Conservation (phyloP, 2,888 invertebrate genomes). For the Horisme vitalbata region DNA sequence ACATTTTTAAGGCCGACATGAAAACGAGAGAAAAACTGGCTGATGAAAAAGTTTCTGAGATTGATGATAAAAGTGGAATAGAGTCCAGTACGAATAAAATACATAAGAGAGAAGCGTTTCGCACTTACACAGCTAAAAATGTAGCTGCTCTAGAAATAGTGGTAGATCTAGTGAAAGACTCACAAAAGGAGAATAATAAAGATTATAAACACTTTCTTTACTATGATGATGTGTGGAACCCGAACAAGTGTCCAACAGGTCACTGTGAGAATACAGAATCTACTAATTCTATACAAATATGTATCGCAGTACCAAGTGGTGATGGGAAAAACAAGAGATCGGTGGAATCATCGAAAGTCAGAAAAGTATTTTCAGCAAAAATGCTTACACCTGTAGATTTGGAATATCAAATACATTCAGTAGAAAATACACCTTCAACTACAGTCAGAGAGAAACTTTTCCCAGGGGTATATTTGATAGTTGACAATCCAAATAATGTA, state of each 20-base stretch:
- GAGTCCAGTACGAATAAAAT: constrained; percentile 4
- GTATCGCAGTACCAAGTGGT: constrained; percentile 56
- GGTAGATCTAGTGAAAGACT: constrained; percentile 46
- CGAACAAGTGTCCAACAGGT: no score
- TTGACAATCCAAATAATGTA: constrained; percentile 41
- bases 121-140: constrained; percentile 56
- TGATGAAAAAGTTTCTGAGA: no score
- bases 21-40: no score
- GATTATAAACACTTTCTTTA: neutral
- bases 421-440: constrained; percentile 27
- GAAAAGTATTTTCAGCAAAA: constrained; percentile 62
- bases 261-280: no score
- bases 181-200: neutral
- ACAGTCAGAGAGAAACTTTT: constrained; percentile 26
- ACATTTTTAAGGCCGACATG: no score
- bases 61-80: neutral
- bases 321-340: constrained; percentile 47
- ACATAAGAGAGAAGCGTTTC: constrained; percentile 38
- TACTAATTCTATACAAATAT: constrained; percentile 62
- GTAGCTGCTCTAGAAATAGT: constrained; percentile 64
- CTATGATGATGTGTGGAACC: no score
- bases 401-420: constrained; percentile 60
- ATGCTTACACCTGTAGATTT: constrained; percentile 64
- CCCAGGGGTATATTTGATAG: constrained; percentile 59
- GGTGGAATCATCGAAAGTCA: constrained; percentile 42